phyloP scores from a whole-genome alignment of 2,113 vertebrate genomes.

The Pterocles orientalis region DNA sequence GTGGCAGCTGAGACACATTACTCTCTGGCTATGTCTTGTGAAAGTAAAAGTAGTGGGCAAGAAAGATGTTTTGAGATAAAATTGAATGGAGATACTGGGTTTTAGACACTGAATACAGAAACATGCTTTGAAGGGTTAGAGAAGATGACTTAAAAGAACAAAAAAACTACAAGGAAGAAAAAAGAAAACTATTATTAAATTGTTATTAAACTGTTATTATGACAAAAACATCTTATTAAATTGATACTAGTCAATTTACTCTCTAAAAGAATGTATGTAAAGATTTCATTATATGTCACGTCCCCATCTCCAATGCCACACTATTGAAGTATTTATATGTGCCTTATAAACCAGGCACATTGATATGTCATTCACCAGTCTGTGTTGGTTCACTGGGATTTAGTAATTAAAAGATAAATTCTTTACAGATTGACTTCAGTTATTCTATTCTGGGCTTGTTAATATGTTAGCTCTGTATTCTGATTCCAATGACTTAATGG shows the following conservation, averaged over 20 bases:
- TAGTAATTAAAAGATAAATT: slow-evolving; percentile 5
- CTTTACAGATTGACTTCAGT: not conserved
- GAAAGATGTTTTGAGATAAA: not conserved
- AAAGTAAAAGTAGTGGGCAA: not conserved
- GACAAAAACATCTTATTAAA: not conserved
- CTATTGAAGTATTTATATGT: not conserved
- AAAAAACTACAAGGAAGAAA: not conserved
- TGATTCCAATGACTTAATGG: not conserved
- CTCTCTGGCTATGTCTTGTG: not conserved
- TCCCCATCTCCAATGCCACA: not conserved
- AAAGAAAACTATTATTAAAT: not conserved
- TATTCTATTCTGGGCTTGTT: not conserved
- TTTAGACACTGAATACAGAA: not conserved
- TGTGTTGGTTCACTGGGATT: not conserved
- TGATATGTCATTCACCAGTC: not conserved
- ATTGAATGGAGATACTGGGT: not conserved
- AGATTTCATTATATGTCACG: not conserved
- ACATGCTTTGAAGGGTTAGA: not conserved
- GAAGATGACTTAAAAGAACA: not conserved
- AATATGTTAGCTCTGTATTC: not conserved
- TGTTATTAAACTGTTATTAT: not conserved
- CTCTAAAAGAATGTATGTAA: not conserved
- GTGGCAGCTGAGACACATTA: slow-evolving; percentile 5
- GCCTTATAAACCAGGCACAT: not conserved
- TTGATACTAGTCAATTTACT: not conserved